Conservation (phyloP, 2,113 vertebrate species). For the Engraulis encrasicolus region DNA sequence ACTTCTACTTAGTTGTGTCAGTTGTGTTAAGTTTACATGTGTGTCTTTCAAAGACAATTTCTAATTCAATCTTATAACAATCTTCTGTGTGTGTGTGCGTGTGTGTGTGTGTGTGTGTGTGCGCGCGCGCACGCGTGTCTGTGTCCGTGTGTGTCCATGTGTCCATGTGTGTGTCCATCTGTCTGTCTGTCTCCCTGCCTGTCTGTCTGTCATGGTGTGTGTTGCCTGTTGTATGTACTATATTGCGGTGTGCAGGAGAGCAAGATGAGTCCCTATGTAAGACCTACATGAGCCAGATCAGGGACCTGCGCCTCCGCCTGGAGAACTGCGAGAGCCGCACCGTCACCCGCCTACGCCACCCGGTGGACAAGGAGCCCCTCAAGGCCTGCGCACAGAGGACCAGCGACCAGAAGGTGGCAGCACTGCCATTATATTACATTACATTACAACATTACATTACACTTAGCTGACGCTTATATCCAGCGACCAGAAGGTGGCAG, state of each 20-base stretch:
- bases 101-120: background rate
- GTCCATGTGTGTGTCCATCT: background rate
- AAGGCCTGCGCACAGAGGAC: slow-evolving; percentile 85
- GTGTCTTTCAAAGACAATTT: background rate
- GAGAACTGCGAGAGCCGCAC: slow-evolving; percentile 87
- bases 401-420: slow-evolving; percentile 85
- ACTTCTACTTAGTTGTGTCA: background rate
- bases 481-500: too few relatives aligned
- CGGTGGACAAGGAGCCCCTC: slow-evolving; percentile 82
- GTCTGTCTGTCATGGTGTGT: too few relatives aligned
- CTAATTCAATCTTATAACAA: background rate
- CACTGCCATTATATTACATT: too few relatives aligned
- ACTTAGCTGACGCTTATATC: too few relatives aligned
- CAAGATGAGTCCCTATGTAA: slow-evolving; percentile 87
- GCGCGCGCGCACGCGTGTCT: background rate
- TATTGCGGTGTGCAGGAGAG: slow-evolving; percentile 78
- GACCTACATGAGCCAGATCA: slow-evolving; percentile 86
- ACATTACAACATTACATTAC: too few relatives aligned
- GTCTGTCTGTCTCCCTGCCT: too few relatives aligned
- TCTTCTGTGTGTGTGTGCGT: background rate
- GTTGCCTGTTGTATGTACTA: too few relatives aligned
- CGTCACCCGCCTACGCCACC: slow-evolving; percentile 81
- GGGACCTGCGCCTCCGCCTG: slow-evolving; percentile 87
- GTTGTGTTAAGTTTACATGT: background rate
- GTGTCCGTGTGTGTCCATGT: background rate